Evolutionary conservation across 2,888 invertebrate genomes (phyloP).

Genomic region (Noctua comes): DNA sequence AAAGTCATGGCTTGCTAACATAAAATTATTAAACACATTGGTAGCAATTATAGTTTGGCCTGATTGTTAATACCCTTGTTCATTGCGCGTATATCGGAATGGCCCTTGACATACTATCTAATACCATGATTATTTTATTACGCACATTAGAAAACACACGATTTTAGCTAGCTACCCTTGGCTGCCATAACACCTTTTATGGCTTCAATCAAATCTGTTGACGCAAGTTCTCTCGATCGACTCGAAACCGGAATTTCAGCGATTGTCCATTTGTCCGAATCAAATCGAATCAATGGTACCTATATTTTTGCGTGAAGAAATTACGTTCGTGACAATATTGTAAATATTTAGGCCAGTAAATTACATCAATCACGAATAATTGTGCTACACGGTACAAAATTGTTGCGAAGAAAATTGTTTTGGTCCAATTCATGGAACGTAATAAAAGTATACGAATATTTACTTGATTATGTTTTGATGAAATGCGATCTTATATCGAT

Average conservation of each 20-base stretch:
- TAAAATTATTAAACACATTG: neutral
- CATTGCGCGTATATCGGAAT: slow-evolving; percentile 40
- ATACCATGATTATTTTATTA: slow-evolving; percentile 50
- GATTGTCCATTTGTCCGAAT: slow-evolving; percentile 57
- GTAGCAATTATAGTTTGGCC: slow-evolving; percentile 34
- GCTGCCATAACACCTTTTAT: slow-evolving; percentile 14
- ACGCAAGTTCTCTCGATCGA: slow-evolving; percentile 30
- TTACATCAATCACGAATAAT: slow-evolving; percentile 66
- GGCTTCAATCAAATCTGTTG: slow-evolving; percentile 21
- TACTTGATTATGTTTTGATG: slow-evolving; percentile 2
- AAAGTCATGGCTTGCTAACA: neutral
- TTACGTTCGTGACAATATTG: slow-evolving; percentile 65
- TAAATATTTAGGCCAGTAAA: slow-evolving; percentile 68
- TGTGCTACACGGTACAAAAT: slow-evolving; percentile 49
- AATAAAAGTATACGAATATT: neutral
- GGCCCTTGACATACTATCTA: slow-evolving; percentile 62
- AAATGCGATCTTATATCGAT: neutral
- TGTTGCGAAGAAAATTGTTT: slow-evolving; percentile 26
- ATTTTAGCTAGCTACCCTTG: slow-evolving; percentile 11
- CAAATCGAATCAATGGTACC: slow-evolving; percentile 63
- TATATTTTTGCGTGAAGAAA: slow-evolving; percentile 65
- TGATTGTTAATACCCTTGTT: slow-evolving; percentile 45
- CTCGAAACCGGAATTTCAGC: slow-evolving; percentile 46
- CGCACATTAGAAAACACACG: slow-evolving; percentile 26
- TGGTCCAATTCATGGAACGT: slow-evolving; percentile 20